These are phyloP conservation scores for Thymelicus lineola DNA, from an alignment of 2,888 invertebrate species.

Conservation along the genomic window DNA sequence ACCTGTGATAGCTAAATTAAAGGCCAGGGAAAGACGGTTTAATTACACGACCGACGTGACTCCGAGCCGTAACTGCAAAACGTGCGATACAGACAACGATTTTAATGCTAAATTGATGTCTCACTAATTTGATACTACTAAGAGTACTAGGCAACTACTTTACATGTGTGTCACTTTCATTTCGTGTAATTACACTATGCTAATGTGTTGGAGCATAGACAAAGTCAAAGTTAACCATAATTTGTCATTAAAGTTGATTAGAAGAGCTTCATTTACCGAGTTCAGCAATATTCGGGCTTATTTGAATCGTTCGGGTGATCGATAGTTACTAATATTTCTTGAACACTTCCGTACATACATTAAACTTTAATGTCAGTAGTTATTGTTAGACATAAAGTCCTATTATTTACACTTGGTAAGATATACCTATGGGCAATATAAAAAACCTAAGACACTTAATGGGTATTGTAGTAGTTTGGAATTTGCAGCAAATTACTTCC, in stretches of 20 bases:
- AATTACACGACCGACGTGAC: constrained; percentile 64
- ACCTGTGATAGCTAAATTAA: constrained; percentile 71
- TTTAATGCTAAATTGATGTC: constrained; percentile 44
- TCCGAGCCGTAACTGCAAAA: constrained; percentile 53
- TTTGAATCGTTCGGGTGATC: too few relatives aligned
- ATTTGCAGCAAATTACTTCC: too few relatives aligned
- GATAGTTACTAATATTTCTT: too few relatives aligned
- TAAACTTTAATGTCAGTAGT: too few relatives aligned
- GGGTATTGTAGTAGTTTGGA: too few relatives aligned
- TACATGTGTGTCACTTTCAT: neutral
- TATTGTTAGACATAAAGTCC: too few relatives aligned
- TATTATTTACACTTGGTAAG: too few relatives aligned
- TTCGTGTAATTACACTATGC: neutral
- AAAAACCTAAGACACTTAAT: too few relatives aligned
- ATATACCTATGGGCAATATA: too few relatives aligned
- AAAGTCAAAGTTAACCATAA: neutral
- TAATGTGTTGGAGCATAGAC: neutral
- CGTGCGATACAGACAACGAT: constrained; percentile 47
- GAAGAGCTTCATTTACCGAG: too few relatives aligned
- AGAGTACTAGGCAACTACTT: neutral
- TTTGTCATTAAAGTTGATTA: neutral
- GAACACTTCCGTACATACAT: too few relatives aligned
- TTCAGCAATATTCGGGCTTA: too few relatives aligned
- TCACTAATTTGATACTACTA: constrained; percentile 27
- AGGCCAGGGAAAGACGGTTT: constrained; percentile 62